Evolutionary conservation across 92 coral and sea anemone species (phyloP).

Genomic region (Metridium senile): DNA sequence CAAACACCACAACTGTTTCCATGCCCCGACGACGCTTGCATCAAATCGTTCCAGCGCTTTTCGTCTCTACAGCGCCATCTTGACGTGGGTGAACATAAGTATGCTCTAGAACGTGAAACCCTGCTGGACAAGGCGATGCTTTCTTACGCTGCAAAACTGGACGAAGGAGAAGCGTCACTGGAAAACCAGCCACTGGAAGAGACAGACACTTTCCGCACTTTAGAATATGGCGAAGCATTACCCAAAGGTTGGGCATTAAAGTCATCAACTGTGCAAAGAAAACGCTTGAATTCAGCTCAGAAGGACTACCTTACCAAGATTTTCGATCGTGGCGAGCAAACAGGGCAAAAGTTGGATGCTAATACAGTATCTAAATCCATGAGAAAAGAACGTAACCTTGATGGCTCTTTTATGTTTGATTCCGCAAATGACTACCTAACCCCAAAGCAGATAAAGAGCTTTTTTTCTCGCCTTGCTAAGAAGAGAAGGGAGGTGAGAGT

Average conservation of each 20-base stretch:
- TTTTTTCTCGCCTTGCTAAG: constrained; percentile 12
- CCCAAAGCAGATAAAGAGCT: constrained; percentile 16
- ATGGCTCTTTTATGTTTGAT: constrained; percentile 26
- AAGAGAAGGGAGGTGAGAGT: neutral
- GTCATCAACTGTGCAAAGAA: constrained; percentile 29
- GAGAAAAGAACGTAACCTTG: constrained; percentile 30
- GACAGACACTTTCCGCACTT: neutral
- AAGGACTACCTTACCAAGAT: constrained; percentile 46
- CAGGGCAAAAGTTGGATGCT: constrained; percentile 56
- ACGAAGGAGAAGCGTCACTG: constrained; percentile 16
- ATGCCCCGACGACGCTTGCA: constrained; percentile 60
- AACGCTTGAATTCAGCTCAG: constrained; percentile 43
- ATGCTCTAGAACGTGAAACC: constrained; percentile 60
- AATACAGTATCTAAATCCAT: constrained; percentile 31
- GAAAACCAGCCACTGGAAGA: constrained; percentile 22
- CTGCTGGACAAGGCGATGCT: constrained; percentile 62
- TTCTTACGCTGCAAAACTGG: constrained; percentile 41
- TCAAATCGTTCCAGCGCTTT: constrained; percentile 31
- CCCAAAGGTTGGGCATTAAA: constrained; percentile 65
- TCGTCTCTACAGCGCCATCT: constrained; percentile 52
- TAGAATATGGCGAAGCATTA: neutral
- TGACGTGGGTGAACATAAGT: constrained; percentile 46
- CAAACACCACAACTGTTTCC: constrained; percentile 9
- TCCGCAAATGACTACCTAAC: neutral
- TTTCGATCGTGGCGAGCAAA: constrained; percentile 47